Conservation (phyloP, 2,113 vertebrate species). For the Colius striatus region DNA sequence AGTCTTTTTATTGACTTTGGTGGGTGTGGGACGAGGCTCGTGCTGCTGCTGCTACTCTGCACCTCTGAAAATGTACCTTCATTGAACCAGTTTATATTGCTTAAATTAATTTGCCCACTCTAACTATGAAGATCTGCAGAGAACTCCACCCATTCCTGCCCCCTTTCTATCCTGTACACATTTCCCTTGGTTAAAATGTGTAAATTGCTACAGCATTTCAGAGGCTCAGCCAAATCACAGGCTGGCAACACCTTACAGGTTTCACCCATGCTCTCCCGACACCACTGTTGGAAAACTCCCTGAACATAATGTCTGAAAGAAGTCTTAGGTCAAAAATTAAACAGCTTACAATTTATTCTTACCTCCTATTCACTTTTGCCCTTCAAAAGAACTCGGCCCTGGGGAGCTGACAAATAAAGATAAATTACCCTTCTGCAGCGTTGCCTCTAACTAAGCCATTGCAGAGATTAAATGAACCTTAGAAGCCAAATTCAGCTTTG, state of each 20-base stretch:
- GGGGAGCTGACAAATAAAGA: conserved; percentile 78
- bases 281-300: background rate
- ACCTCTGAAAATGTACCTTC: background rate
- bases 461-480: conserved; percentile 58
- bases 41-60: background rate
- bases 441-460: conserved; percentile 68
- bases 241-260: background rate
- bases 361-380: conserved; percentile 58
- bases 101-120: background rate
- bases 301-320: background rate
- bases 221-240: background rate
- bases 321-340: background rate
- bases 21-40: rapidly evolving
- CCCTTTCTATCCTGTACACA: background rate
- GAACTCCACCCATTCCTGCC: background rate
- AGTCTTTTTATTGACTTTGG: background rate
- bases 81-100: rapidly evolving
- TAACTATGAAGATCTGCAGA: background rate
- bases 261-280: background rate
- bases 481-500: conserved; percentile 55
- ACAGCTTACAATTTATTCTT: conserved; percentile 63
- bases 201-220: rapidly evolving
- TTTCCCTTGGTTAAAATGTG: rapidly evolving
- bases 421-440: conserved; percentile 53
- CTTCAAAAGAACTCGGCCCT: conserved; percentile 62